phyloP scores from a whole-genome alignment of 2,888 invertebrate genomes.

The Abrostola triplasia region DNA sequence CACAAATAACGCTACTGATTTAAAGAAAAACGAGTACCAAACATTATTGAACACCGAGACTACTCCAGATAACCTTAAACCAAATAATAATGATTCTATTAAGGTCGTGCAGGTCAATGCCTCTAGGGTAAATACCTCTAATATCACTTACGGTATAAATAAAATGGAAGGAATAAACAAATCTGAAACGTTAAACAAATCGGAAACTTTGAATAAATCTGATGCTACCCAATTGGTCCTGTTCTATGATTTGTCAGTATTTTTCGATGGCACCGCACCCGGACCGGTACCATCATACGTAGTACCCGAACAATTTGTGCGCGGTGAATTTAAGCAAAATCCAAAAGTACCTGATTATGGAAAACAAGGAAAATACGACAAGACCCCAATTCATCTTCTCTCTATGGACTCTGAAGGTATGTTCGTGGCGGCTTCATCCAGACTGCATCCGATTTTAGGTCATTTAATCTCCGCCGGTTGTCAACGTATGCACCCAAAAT shows the following conservation, averaged over 20 bases:
- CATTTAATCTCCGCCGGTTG: conserved; percentile 68
- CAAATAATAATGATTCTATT: conserved; percentile 13
- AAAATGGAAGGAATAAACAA: conserved; percentile 37
- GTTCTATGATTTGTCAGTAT: conserved; percentile 69
- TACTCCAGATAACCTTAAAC: conserved; percentile 11
- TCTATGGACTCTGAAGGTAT: conserved; percentile 72
- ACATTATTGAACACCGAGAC: conserved; percentile 17
- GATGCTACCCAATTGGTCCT: conserved; percentile 61
- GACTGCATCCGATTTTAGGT: conserved; percentile 74
- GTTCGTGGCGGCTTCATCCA: conserved; percentile 75
- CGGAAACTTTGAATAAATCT: conserved; percentile 32
- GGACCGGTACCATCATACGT: conserved; percentile 56
- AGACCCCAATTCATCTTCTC: conserved; percentile 56
- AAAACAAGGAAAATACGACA: conserved; percentile 37
- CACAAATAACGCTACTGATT: conserved; percentile 31
- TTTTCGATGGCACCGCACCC: conserved; percentile 61
- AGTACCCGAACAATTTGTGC: conserved; percentile 51
- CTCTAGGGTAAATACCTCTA: conserved; percentile 13
- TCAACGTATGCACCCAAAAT: conserved; percentile 68
- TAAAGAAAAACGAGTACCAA: conserved; percentile 50
- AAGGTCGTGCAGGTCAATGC: conserved; percentile 12
- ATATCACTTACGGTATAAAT: conserved; percentile 4
- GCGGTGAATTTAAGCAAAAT: conserved; percentile 32
- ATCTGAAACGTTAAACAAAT: conserved; percentile 39
- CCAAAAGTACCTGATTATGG: conserved; percentile 13